phyloP scores from a whole-genome alignment of 1,140 invertebrate species.

The Pachyrhynchus sulphureomaculatus region DNA sequence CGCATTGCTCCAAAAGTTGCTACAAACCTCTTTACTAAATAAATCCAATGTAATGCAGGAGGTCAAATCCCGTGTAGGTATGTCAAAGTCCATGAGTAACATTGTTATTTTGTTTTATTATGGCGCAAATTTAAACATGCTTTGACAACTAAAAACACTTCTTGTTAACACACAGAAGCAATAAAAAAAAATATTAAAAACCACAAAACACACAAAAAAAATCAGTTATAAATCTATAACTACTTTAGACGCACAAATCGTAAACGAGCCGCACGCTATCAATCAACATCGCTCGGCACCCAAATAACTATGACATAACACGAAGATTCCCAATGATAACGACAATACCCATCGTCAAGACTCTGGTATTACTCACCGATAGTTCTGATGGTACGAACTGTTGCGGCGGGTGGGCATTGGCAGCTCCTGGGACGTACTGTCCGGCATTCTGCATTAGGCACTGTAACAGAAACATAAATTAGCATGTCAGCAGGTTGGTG shows the following conservation, averaged over 20 bases:
- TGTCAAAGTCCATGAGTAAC: slow-evolving; percentile 10
- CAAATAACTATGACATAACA: not conserved
- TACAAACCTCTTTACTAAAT: slow-evolving; percentile 14
- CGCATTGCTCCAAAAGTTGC: no score
- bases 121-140: no score
- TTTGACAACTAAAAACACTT: no score
- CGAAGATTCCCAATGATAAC: not conserved
- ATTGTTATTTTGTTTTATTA: not conserved
- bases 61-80: slow-evolving; percentile 12
- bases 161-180: no score
- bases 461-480: slow-evolving; percentile 33
- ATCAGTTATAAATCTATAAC: no score
- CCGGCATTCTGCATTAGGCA: slow-evolving; percentile 48
- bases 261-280: not conserved
- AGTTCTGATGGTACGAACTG: slow-evolving; percentile 40
- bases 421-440: slow-evolving; percentile 46
- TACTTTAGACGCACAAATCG: no score
- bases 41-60: slow-evolving; percentile 12
- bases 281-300: not conserved
- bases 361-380: slow-evolving; percentile 36
- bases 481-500: not conserved
- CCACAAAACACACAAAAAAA: no score
- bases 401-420: slow-evolving; percentile 39
- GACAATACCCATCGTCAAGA: not conserved
- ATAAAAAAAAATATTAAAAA: no score